These are phyloP conservation scores for Alcis repandata DNA, from an alignment of 2,888 invertebrate genomes.

Conservation along the genomic window DNA sequence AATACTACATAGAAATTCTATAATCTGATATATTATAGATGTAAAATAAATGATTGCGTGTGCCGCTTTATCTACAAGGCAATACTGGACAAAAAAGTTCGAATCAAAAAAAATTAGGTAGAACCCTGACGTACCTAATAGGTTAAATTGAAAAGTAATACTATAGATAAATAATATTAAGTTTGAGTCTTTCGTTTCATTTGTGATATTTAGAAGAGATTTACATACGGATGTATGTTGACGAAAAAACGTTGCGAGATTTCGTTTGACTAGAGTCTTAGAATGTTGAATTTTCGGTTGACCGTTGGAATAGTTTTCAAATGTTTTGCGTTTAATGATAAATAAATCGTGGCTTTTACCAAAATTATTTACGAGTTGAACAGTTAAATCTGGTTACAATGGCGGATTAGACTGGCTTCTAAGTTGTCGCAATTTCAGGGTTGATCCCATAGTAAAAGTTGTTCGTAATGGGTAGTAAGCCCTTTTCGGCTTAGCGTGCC, in stretches of 20 bases:
- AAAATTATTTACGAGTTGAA: background rate
- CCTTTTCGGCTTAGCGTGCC: no score
- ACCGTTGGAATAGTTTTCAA: background rate
- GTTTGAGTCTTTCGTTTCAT: conserved; percentile 41
- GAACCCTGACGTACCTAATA: conserved; percentile 53
- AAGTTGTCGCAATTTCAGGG: no score
- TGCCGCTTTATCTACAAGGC: conserved; percentile 20
- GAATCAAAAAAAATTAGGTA: conserved; percentile 35
- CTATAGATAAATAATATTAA: conserved; percentile 28
- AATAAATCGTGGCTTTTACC: background rate
- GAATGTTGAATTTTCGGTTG: conserved; percentile 27
- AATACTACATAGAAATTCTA: conserved; percentile 33
- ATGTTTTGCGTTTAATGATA: background rate
- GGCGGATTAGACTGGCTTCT: background rate
- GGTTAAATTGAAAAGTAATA: conserved; percentile 41
- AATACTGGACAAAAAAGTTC: conserved; percentile 12
- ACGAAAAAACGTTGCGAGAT: conserved; percentile 6
- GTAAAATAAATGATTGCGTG: conserved; percentile 2
- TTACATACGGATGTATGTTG: conserved; percentile 21
- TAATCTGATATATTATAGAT: conserved; percentile 21
- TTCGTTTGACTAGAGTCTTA: background rate
- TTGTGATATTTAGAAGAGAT: conserved; percentile 42
- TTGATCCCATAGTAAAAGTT: no score
- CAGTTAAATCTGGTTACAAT: background rate
- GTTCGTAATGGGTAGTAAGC: no score